Evolutionary conservation across 1,140 invertebrate species (phyloP), one percentile per base, ranked within the genome.

Genomic region (Akabosia matsudoensis): DNA sequence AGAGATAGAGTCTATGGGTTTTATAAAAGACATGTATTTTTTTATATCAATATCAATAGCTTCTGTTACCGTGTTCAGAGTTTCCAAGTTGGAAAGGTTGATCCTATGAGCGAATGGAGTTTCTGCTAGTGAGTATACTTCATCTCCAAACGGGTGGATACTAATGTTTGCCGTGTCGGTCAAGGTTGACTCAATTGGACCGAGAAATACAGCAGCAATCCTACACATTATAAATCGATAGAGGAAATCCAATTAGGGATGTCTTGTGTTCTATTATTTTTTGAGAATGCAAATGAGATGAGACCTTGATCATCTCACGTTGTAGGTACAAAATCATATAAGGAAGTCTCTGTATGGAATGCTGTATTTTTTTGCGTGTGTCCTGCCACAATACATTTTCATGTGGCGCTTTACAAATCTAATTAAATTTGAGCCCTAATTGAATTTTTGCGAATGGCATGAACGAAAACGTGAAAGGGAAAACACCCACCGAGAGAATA

Each of bases 81-180:
- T 92, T 73, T 90, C 88, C 28, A 93, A 83, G 0, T 89, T 91
- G 24, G 87, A 85, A n/a, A 88, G 87, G 83, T 93, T 90, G 34
- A 94, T 89, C 84, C 90, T 88, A 83, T 93, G 91, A 78, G 95
- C 91, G n/a, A 92, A 86, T 0, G 92, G 91, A 1, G 88, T 88
- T 85, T 96, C 94, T 0, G 92, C 90, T 56, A 95, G 91, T 0
- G 92, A 90, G 80, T 93, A 95, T 76, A 92, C 89, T 83, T 94
- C 90, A 84, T 95, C 92, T 10, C 91, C 91, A 83, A 95, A 92
- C 0, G 93, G 94, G 85, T 95, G 95, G 64, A 96, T 86, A 0
- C 93, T 94, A 82, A 96, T 94, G 90, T 93, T 93, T 0, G 92
- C 89, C 83, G 95, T 96, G 82, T 96, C 94, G 0, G 92, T 90